These are phyloP conservation scores for Hydriomena furcata DNA, from an alignment of 2,888 invertebrate genomes.

Conservation along the genomic window DNA sequence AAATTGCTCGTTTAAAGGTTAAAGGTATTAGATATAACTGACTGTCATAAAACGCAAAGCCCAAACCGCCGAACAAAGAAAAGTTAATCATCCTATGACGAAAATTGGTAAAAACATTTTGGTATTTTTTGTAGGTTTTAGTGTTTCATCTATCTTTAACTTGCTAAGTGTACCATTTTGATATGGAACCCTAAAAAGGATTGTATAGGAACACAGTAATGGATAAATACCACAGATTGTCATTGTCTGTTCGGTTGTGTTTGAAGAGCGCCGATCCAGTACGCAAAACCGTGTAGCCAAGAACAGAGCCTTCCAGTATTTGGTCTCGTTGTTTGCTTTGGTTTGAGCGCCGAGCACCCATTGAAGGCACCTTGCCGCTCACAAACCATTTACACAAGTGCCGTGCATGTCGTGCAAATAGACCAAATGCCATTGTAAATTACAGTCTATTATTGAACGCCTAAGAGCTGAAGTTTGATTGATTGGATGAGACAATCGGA, in stretches of 20 bases:
- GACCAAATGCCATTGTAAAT: slow-evolving; percentile 33
- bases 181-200: no score
- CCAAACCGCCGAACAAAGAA: no score
- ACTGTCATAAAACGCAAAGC: no score
- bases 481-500: slow-evolving; percentile 30
- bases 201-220: no score
- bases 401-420: slow-evolving; percentile 51
- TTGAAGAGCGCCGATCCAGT: slow-evolving; percentile 12
- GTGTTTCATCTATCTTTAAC: no score
- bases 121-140: no score
- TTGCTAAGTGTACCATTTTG: no score
- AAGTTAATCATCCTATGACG: no score
- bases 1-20: no score
- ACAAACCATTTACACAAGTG: slow-evolving; percentile 77
- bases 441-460: slow-evolving; percentile 35
- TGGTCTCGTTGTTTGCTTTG: slow-evolving; percentile 3
- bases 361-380: slow-evolving; percentile 31
- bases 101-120: no score
- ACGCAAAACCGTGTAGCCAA: slow-evolving; percentile 13
- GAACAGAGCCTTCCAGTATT: slow-evolving; percentile 16
- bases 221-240: slow-evolving; percentile 8
- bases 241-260: slow-evolving; percentile 7
- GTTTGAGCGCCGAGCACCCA: slow-evolving; percentile 28
- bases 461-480: slow-evolving; percentile 51
- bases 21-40: no score